Percentiles rank a stretch among this genome's conserved stretches.
Conservation (phyloP, 2,113 vertebrate species). For the Setophaga coronata region DNA sequence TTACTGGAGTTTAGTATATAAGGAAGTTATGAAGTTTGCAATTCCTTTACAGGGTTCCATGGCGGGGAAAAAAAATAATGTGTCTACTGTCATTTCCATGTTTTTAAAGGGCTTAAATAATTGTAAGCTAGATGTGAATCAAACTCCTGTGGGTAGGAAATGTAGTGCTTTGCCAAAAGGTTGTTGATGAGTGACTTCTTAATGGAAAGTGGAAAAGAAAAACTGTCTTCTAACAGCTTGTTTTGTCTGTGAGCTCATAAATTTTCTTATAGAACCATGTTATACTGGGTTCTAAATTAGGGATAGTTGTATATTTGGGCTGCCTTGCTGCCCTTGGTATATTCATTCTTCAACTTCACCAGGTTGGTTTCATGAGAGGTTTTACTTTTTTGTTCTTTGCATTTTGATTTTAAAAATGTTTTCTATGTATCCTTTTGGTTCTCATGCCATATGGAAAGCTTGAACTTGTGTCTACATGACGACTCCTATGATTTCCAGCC, state of each 20-base stretch:
- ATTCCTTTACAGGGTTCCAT: not conserved
- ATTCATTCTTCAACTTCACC: not conserved
- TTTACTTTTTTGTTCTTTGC: not conserved
- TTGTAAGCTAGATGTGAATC: not conserved
- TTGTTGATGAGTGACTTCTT: not conserved
- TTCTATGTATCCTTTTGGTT: not conserved
- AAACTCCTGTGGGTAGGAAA: not conserved
- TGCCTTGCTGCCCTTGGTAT: not conserved
- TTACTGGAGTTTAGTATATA: not conserved
- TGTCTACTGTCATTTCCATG: not conserved
- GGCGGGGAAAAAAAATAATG: fast-evolving
- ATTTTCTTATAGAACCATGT: not conserved
- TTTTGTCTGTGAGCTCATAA: not conserved
- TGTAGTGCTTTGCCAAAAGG: not conserved
- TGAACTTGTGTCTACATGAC: not conserved
- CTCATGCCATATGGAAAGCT: not conserved
- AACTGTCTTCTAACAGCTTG: not conserved
- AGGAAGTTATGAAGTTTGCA: not conserved
- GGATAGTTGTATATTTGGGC: not conserved
- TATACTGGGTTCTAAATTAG: not conserved
- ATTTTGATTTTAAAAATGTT: not conserved
- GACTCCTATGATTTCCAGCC: not conserved
- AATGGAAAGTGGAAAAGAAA: not conserved
- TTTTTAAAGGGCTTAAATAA: not conserved
- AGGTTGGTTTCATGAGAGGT: not conserved